These are phyloP conservation scores for Caenorhabditis sulstoni DNA, from an alignment of 2,888 invertebrate genomes.

Conservation along the genomic window DNA sequence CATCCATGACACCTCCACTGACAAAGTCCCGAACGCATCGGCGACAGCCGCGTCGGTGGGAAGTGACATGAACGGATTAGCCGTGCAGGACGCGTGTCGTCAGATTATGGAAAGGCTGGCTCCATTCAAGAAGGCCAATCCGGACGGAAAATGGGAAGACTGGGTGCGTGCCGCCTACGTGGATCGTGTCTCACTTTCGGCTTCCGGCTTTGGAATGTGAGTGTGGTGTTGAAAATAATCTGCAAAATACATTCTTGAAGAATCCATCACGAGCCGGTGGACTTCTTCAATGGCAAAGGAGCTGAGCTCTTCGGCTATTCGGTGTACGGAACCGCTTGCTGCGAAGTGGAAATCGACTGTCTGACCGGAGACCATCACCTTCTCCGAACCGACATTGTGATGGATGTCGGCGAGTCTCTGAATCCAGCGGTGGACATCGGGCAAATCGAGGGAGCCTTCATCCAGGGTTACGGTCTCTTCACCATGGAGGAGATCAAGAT, in stretches of 20 bases:
- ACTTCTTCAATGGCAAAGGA: conserved; percentile 82
- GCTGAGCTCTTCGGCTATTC: conserved; percentile 90
- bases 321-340: conserved; percentile 90
- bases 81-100: conserved; percentile 88
- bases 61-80: conserved; percentile 94
- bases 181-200: conserved; percentile 88
- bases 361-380: conserved; percentile 94
- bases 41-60: conserved; percentile 92
- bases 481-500: conserved; percentile 92
- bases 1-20: conserved; percentile 89
- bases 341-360: conserved; percentile 94
- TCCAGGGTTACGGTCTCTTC: conserved; percentile 94
- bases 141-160: conserved; percentile 89
- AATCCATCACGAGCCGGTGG: conserved; percentile 72
- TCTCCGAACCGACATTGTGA: conserved; percentile 92
- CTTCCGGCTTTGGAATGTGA: conserved; percentile 87
- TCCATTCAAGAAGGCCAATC: conserved; percentile 87
- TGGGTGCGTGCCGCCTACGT: conserved; percentile 89
- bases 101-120: conserved; percentile 86
- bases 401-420: conserved; percentile 95
- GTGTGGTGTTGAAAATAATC: too few relatives aligned
- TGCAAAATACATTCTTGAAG: conserved; percentile 57
- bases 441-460: conserved; percentile 94
- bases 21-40: conserved; percentile 92
- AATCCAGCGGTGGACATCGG: conserved; percentile 98